phyloP scores from a whole-genome alignment of 1,140 invertebrate genomes.

The Temnothorax longispinosus region DNA sequence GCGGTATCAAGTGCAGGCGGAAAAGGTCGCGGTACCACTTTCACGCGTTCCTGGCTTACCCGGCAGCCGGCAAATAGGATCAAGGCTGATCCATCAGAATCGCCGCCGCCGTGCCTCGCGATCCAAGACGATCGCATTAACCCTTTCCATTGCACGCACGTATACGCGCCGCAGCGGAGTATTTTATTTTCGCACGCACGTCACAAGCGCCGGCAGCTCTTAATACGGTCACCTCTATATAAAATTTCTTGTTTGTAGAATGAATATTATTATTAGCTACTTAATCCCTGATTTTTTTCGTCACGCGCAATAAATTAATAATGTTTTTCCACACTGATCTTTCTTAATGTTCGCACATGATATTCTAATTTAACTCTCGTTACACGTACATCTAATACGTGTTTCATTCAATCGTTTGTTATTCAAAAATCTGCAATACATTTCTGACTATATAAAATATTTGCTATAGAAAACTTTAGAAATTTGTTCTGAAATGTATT shows the following conservation, averaged over 20 bases:
- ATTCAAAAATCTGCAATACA: background rate
- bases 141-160: conserved; percentile 13
- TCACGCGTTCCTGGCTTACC: conserved; percentile 70
- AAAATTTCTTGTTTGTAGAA: conserved; percentile 6
- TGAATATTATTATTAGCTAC: background rate
- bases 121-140: conserved; percentile 47
- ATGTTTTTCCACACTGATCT: background rate
- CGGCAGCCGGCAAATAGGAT: conserved; percentile 71
- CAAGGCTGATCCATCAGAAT: conserved; percentile 72
- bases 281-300: background rate
- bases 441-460: background rate
- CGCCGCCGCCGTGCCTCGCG: conserved; percentile 7
- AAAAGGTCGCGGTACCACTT: conserved; percentile 75
- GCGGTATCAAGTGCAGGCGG: conserved; percentile 74
- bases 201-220: background rate
- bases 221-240: background rate
- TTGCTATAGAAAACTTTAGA: background rate
- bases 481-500: background rate
- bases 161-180: background rate
- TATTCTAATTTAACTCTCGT: background rate
- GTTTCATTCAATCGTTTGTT: background rate
- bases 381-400: background rate
- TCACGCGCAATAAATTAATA: background rate
- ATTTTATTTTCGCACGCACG: conserved; percentile 25
- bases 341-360: background rate